Base-by-base conservation (phyloP, 2,888 invertebrate species). In the Elmis aenea region DNA sequence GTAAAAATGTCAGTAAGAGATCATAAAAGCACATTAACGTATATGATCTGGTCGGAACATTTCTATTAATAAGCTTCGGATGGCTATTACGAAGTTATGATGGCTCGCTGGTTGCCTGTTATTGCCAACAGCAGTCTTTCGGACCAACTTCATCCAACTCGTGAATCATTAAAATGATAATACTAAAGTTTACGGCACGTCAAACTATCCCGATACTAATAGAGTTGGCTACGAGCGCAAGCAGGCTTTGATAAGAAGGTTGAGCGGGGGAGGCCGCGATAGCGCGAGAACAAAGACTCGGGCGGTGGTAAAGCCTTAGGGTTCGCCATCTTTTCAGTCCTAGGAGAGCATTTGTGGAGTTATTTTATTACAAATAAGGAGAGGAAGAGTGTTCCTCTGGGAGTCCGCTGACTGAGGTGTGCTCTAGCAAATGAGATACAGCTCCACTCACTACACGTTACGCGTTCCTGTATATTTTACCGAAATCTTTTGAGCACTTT, bases 301-400 rank as follows among this genome's bases (percentile, higher is more conserved):
- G 51, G 55, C 51, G 51, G 49, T 45, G 49, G 51, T 45, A 48
- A 53, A 50, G 58, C 61, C 55, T 50, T 45, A 48, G 61, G 61
- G 56, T 55, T 54, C 57, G 62, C 62, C 64, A 64, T 64, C 63
- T 64, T 63, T 61, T 54, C 52, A 52, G 55, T 66, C 66, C 64
- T 63, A 51, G 48, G 65, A 64, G 67, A 67, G 62, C 64, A 57
- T 66, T 66, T 65, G 64, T 54, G 63, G 66, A 64, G 64, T 67
- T 66, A 67, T 66, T 67, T 67, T 67, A 67, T 67, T 67, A 67
- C 66, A 66, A 66, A 66, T 67, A 67, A 67, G 67, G 66, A 64
- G 64, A 60, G 59, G 61, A 61, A 63, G 64, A 66, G 64, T 64
- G 66, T 54, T 62, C 66, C 66, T 62, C 52, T 38, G 66, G 64